phyloP scores from a whole-genome alignment of 2,797 vertebrate species.

The Myotis myotis region DNA sequence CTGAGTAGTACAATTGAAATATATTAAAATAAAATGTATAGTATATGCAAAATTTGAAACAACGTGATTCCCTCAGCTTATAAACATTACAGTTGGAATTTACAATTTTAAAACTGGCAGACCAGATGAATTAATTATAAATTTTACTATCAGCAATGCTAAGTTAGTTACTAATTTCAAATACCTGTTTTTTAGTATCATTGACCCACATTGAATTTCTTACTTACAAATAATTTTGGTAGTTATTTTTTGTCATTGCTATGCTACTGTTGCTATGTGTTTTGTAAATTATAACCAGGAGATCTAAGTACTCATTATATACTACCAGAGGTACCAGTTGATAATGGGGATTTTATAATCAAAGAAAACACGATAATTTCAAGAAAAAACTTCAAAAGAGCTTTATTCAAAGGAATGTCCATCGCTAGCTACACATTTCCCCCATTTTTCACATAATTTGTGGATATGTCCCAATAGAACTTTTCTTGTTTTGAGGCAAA shows the following conservation, averaged over 20 bases:
- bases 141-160: neutral
- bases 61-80: neutral
- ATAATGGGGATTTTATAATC: no score
- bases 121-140: constrained; percentile 14
- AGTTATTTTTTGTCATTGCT: neutral
- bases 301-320: neutral
- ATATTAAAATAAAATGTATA: neutral
- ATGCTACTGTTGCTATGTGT: neutral
- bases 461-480: no score
- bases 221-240: neutral
- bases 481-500: no score
- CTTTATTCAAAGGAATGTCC: no score
- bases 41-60: neutral
- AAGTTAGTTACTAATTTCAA: constrained; percentile 34
- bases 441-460: no score
- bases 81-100: neutral
- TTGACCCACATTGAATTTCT: neutral
- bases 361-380: no score
- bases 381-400: no score
- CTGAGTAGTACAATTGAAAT: neutral
- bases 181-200: neutral
- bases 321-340: no score
- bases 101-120: neutral
- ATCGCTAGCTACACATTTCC: no score
- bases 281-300: neutral